Conservation (phyloP, 1,140 invertebrate genomes). For the Rhopalosiphum padi region DNA sequence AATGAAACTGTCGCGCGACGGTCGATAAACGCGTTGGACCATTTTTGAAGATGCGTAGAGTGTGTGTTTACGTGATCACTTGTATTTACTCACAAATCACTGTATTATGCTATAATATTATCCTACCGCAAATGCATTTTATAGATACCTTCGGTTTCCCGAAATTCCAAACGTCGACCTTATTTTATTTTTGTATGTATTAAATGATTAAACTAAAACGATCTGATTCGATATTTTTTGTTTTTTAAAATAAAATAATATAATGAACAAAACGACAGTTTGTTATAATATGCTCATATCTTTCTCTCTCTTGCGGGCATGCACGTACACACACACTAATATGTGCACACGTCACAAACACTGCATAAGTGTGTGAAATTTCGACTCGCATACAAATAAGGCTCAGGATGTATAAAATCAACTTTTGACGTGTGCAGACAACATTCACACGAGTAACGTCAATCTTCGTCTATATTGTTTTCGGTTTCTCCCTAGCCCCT, state of each 20-base stretch:
- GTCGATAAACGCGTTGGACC: background rate
- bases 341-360: background rate
- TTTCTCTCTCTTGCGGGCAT: background rate
- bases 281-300: background rate
- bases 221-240: background rate
- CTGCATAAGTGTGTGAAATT: background rate
- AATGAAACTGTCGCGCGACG: background rate
- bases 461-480: conserved; percentile 9
- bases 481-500: too few species aligned
- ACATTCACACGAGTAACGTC: background rate
- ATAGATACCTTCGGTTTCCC: background rate
- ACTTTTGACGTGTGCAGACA: background rate
- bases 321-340: background rate
- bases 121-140: too few species aligned
- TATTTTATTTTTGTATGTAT: background rate
- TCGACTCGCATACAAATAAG: background rate
- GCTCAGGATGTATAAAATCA: background rate
- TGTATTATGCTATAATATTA: background rate
- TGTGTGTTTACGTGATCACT: too few species aligned
- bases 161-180: background rate
- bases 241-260: background rate
- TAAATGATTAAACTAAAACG: background rate
- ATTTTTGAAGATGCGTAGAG: background rate
- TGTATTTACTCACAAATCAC: background rate
- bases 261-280: background rate